Evolutionary conservation across 2,113 vertebrate species (phyloP), one percentile per base, ranked within the genome.

Genomic region (Antechinus flavipes): DNA sequence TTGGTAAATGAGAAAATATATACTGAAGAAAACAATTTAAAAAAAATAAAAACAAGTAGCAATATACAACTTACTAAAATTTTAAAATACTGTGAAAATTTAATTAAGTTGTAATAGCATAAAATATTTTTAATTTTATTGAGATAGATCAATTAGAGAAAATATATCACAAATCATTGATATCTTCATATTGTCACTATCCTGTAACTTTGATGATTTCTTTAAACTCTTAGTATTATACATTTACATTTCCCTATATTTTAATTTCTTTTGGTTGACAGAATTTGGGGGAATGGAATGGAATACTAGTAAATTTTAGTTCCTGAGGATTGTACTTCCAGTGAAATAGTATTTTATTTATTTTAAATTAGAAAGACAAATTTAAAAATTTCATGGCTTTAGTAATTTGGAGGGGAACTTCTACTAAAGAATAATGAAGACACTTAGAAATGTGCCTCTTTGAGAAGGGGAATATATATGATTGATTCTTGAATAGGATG

Each of bases 381-480:
- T 49, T 49, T 49, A 49, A 49, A 49, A 49, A 49, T 4, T 55
- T 76, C 42, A 76, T 84, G 30, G 24, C 55, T 91, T 95, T 84
- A 93, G 46, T 90, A 84, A 93, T 91, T 89, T 95, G 84, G 42
- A 2, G 46, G 30, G 56, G 6, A 58, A 93, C 35, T 84, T 56
- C 46, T 2, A 2, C 54, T 42, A 25, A 90, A 89, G 91, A 92
- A 55, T 19, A 95, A 93, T 58, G 42, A 58, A 58, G 8, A 52
- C 89, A 12, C 30, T 42, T 42, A 35, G 14, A 68, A 8, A 58
- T 58, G 26, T 27, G 27, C 8, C 26, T 58, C 26, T 58, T 19
- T 58, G 56, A 58, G 56, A 58, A 58, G 56, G 26, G 56, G 26
- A 9, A 58, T 42, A 42, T 42, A 58, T 27, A 58, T 10, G 56